Base-by-base conservation (phyloP, 2,113 vertebrate species). In the Panthera uncia region DNA sequence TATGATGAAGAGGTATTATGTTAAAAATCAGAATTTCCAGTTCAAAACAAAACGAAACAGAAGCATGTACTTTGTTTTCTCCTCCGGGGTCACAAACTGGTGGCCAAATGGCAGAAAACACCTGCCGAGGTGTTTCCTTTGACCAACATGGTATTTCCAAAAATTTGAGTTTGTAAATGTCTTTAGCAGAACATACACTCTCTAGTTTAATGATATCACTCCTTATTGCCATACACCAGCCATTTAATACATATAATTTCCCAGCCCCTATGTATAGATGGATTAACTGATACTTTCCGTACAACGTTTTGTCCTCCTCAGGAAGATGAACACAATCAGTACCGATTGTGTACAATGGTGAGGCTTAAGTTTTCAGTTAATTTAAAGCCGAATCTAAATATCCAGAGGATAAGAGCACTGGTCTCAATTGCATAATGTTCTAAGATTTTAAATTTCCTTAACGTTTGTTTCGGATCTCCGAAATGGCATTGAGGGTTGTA, bases 381-480 rank as follows among this genome's bases (percentile, higher is more conserved):
- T 89, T 97, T 94, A 79, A 68, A 95, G 38, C 29, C 82, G 89
- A 86, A 10, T 31, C 82, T 93, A 88, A 90, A 66, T 94, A 83
- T 82, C 84, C 45, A 80, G 45, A 93, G 78, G 57, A 52, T 89
- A 80, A 81, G 36, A 81, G 45, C 19, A 45, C 29, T 96, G 61
- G 36, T 91, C 13, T 86, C 29, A 79, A 79, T 55, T 89, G 52
- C 25, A 31, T 95, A 57, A 52, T 84, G 82, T 66, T 81, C 55
- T 90, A 12, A 33, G 83, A 79, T 76, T 92, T 94, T 83, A 38
- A 66, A 94, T 89, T 93, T 85, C 36, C 41, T 89, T 94, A 94
- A 82, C 61, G 21, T 92, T 98, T 83, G 36, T 90, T 96, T 95
- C 69, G 76, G 31, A 61, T 57, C 55, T 88, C 41, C 90, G 55